Base-by-base conservation (phyloP, 1,140 invertebrate species). In the Armadillidium nasatum region DNA sequence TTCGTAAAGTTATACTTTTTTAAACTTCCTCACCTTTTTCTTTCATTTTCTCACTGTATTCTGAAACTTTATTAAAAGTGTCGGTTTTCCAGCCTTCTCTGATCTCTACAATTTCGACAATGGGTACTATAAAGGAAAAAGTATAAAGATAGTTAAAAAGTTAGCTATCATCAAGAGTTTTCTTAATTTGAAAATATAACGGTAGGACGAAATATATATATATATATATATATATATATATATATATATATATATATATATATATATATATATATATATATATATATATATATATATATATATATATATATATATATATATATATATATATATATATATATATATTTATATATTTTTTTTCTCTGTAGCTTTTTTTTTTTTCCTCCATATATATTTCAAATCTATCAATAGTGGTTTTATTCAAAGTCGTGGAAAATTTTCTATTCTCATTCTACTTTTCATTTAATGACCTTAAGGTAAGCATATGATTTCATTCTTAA, bases 81-180 rank as follows among this genome's bases (percentile, higher is more conserved):
- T 87, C 86, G 7, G 86, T 86, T 69, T 85, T 84, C 84, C 85
- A 87, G 33, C 86, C 87, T 75, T 82, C 82, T 21, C 86, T 79
- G 13, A 87, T 83, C 71, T 87, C 87, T 60, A 83, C 78, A n/a
- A 87, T 85, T 21, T 86, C 84, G 22, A 79, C 76, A 4, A 87
- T 76, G 22, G 79, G 77, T 21, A 80, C 79, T 80, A 73, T 15
- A 74, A n/a, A 13, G 22, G 33, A 60, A 67, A 67, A 13, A 33
- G 13, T 19, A 33, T 33, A 13, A 23, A n/a, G 22, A 22, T 4
- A 0, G 4, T 71, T 21, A 71, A 13, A 0, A 22, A 71, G 22
- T 11, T 22, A 66, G 60, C 60, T n/a, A 60, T 60, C n/a, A 60
- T n/a, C n/a, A 11, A 60, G n/a, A n/a, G 54, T 11, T 60, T 11